Conservation (phyloP, 2,113 vertebrate species). For the Balaeniceps rex region DNA sequence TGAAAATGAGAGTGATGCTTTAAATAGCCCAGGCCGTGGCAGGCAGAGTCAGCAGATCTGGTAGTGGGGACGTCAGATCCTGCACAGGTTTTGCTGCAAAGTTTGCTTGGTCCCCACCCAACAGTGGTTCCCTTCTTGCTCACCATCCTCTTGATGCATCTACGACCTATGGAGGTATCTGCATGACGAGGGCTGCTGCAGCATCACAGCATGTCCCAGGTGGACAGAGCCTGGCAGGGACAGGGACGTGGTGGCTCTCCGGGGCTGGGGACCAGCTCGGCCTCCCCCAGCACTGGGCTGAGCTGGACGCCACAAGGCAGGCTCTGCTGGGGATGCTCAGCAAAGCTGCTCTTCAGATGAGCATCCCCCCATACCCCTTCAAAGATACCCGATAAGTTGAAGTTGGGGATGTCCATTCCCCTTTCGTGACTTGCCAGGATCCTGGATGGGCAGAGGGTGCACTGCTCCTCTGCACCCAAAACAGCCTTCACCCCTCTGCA, state of each 20-base stretch:
- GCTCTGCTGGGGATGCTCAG: rapidly evolving
- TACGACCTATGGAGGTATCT: background rate
- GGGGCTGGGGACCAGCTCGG: background rate
- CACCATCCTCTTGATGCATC: rapidly evolving
- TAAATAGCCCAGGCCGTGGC: background rate
- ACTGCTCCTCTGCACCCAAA: background rate
- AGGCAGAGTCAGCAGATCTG: background rate
- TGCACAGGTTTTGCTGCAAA: background rate
- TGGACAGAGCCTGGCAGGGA: background rate
- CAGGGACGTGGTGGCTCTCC: background rate
- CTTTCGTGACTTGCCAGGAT: no score
- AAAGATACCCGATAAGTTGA: rapidly evolving
- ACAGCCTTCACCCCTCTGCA: background rate
- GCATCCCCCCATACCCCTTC: background rate
- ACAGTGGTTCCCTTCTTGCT: background rate
- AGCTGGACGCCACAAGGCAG: rapidly evolving
- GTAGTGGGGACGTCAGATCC: background rate
- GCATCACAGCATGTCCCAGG: background rate
- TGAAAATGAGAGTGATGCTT: background rate
- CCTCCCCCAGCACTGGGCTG: background rate
- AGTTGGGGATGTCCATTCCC: background rate
- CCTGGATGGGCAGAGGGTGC: background rate
- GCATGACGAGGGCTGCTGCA: background rate
- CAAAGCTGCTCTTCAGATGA: background rate
- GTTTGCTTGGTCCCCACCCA: background rate